These are phyloP conservation scores for Argyrosomus japonicus DNA, from an alignment of 2,113 vertebrate species.

Conservation along the genomic window DNA sequence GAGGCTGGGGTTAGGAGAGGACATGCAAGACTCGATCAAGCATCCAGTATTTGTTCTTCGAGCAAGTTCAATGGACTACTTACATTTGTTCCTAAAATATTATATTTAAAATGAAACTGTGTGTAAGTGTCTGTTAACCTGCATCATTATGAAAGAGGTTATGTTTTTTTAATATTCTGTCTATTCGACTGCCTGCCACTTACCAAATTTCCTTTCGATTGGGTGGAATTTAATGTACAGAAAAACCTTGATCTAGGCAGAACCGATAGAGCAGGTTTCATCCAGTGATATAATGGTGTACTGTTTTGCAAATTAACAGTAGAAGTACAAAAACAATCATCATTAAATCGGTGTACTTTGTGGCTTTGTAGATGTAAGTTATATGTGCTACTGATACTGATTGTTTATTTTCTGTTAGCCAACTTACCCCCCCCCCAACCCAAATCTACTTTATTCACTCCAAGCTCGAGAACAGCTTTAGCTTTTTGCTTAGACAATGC, in stretches of 20 bases:
- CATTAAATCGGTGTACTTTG: background rate
- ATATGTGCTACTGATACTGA: background rate
- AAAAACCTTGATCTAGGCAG: background rate
- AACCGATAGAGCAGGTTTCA: background rate
- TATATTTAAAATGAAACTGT: background rate
- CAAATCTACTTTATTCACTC: no score
- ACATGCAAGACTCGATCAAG: conserved; percentile 12
- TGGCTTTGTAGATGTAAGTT: background rate
- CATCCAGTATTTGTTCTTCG: conserved; percentile 5
- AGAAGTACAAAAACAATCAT: no score
- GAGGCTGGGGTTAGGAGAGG: background rate
- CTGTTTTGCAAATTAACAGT: background rate
- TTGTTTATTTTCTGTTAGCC: background rate
- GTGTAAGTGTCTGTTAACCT: background rate
- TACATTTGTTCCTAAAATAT: no score
- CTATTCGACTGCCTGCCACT: background rate
- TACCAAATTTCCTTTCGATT: background rate
- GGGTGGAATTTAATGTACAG: background rate
- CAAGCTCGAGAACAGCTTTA: no score
- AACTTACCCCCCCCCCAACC: no score
- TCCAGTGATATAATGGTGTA: background rate
- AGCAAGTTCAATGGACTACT: conserved; percentile 19
- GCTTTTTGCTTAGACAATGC: no score
- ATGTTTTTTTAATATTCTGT: background rate
- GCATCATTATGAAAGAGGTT: background rate